A percentile compares a stretch with the other conserved stretches of the same genome.
phyloP scores from a whole-genome alignment of 2,888 invertebrate species.

The Allygus modestus region DNA sequence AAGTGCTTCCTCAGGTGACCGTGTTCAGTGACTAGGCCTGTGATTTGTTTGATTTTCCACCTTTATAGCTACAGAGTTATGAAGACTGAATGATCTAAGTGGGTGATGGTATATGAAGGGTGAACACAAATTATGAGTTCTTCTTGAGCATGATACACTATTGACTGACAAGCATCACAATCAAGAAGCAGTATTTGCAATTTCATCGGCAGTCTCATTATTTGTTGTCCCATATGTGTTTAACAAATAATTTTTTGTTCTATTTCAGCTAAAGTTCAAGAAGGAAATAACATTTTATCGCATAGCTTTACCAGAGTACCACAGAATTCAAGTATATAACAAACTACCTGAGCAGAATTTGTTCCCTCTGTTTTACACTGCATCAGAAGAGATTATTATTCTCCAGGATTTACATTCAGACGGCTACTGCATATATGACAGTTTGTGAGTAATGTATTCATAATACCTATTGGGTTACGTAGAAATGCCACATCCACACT shows the following conservation, averaged over 20 bases:
- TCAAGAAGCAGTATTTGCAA: not conserved
- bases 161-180: not conserved
- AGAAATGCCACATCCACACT: too few species aligned
- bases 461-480: too few species aligned
- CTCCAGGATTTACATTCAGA: not conserved
- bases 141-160: not conserved
- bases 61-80: too few species aligned
- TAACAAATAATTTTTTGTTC: not conserved
- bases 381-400: not conserved
- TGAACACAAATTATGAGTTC: not conserved
- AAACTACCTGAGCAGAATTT: not conserved
- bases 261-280: conserved; percentile 8
- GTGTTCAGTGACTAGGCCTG: too few species aligned
- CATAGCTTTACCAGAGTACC: not conserved
- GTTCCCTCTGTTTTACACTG: not conserved
- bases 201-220: not conserved
- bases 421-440: not conserved
- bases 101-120: too few species aligned
- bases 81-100: too few species aligned
- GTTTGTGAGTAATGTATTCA: not conserved
- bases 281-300: conserved; percentile 4
- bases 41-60: too few species aligned
- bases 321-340: not conserved
- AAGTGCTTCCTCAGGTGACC: too few species aligned
- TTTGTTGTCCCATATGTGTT: too few species aligned